Evolutionary conservation across 1,140 invertebrate species (phyloP).

Genomic region (Papilio polytes): DNA sequence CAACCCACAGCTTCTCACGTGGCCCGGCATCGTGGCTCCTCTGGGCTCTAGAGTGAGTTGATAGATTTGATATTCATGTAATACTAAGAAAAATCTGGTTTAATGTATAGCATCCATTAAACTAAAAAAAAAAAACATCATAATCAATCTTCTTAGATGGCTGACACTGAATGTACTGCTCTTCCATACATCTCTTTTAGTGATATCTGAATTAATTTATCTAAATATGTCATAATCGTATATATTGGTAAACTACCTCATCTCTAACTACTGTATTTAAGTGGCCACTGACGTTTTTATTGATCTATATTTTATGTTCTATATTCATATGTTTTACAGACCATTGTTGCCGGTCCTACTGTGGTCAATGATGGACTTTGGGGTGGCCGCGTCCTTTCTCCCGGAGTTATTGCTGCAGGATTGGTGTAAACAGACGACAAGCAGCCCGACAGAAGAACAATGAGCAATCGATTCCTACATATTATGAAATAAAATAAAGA

Average conservation of each 20-base stretch:
- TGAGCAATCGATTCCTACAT: too few relatives aligned
- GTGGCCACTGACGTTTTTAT: background rate
- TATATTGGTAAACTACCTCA: too few relatives aligned
- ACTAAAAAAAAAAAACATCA: too few relatives aligned
- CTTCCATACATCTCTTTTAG: too few relatives aligned
- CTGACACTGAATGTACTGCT: too few relatives aligned
- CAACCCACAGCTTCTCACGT: conserved; percentile 21
- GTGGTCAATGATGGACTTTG: background rate
- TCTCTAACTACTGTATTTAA: too few relatives aligned
- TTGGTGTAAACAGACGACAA: background rate
- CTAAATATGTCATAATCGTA: too few relatives aligned
- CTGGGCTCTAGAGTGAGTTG: conserved; percentile 1
- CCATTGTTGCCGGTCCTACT: conserved; percentile 18
- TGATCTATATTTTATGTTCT: background rate
- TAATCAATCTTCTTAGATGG: too few relatives aligned
- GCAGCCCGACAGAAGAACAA: too few relatives aligned
- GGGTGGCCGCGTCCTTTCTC: background rate
- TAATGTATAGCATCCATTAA: too few relatives aligned
- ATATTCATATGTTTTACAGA: conserved; percentile 5
- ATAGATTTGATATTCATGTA: background rate
- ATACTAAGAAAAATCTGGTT: background rate
- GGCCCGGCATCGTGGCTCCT: conserved; percentile 20
- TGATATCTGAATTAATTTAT: too few relatives aligned
- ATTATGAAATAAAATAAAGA: too few relatives aligned
- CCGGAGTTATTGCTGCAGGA: background rate